A percentile compares a stretch with the other conserved stretches of the same genome.
Evolutionary conservation across 2,797 vertebrate genomes (phyloP).

Genomic region (Morelia viridis): DNA sequence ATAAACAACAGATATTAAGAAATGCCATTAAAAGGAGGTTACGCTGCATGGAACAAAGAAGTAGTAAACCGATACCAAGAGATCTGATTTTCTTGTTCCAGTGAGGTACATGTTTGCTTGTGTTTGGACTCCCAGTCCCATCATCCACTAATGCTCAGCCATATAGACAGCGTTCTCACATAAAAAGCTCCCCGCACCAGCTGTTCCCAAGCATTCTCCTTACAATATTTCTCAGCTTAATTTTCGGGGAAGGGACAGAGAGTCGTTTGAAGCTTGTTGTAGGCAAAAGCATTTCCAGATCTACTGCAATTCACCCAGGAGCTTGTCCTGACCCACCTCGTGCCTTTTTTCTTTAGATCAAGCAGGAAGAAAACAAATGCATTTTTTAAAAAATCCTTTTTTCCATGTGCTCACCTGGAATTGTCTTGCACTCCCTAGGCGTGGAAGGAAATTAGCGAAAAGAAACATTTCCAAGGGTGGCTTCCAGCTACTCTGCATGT

Average conservation of each 20-base stretch:
- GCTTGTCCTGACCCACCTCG: neutral
- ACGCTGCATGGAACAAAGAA: too few relatives aligned
- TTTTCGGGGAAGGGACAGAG: neutral
- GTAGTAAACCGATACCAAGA: neutral
- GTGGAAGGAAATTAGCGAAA: neutral
- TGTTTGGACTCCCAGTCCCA: neutral
- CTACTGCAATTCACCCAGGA: neutral
- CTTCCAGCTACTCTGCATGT: neutral
- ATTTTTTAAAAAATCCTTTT: neutral
- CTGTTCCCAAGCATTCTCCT: neutral
- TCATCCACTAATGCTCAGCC: neutral
- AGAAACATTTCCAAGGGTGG: neutral
- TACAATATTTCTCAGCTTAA: neutral
- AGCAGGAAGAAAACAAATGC: neutral
- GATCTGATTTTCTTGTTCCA: neutral
- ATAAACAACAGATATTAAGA: neutral
- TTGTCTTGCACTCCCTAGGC: neutral
- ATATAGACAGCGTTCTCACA: neutral
- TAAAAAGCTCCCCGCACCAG: neutral
- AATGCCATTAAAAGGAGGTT: neutral
- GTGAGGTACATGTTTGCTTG: neutral
- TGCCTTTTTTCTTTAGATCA: neutral
- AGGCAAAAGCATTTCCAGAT: neutral
- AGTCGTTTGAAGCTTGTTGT: neutral
- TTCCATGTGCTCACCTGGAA: neutral